Conservation (phyloP, 2,113 vertebrate species). For the Ovis aries region DNA sequence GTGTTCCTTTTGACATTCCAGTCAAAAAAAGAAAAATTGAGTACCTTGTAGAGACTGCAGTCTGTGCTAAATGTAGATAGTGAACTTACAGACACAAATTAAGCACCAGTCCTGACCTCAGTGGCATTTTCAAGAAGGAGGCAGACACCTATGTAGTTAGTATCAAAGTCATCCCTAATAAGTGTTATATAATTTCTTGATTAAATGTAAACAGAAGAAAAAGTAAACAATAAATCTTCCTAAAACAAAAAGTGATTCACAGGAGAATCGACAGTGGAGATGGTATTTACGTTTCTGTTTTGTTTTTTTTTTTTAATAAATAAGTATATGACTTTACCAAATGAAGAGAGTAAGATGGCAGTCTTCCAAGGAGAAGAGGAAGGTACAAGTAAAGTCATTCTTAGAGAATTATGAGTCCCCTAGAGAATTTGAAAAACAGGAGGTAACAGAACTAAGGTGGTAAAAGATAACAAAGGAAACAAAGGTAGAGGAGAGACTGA, state of each 20-base stretch:
- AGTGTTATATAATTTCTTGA: not conserved
- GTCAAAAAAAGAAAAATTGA: not conserved
- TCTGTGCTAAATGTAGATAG: not conserved
- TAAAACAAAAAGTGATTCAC: not conserved
- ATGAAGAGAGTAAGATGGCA: not conserved
- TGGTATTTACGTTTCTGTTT: not conserved
- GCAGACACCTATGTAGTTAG: not conserved
- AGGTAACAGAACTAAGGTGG: not conserved
- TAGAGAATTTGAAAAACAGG: not conserved
- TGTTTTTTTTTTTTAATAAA: not conserved
- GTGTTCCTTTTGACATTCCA: not conserved
- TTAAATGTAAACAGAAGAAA: not conserved
- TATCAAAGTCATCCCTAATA: not conserved
- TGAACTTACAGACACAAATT: not conserved
- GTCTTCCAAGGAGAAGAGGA: not conserved
- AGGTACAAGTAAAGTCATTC: not conserved
- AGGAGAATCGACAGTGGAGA: not conserved
- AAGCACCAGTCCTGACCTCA: not conserved
- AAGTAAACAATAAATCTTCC: not conserved
- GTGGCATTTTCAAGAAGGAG: not conserved
- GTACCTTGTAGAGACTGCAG: not conserved
- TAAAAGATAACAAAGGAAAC: not conserved
- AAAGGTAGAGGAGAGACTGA: not conserved
- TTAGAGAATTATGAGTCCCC: not conserved
- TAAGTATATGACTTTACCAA: not conserved